A percentile compares a stretch with the other conserved stretches of the same genome.
These are phyloP conservation scores for Macroramphosus scolopax DNA, from an alignment of 2,797 vertebrate genomes.

Conservation along the genomic window DNA sequence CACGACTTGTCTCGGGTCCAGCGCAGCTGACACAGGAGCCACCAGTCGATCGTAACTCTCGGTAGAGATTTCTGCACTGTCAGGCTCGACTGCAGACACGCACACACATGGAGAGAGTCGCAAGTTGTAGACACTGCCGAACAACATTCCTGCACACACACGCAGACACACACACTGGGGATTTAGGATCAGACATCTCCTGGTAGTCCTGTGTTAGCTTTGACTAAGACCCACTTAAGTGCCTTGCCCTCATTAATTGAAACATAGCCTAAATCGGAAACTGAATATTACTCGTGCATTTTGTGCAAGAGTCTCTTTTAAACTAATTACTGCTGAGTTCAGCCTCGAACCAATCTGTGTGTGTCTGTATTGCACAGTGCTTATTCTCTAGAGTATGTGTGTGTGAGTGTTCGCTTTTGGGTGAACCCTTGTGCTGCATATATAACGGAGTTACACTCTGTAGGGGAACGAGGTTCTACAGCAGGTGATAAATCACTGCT, in stretches of 20 bases:
- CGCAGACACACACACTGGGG: slow-evolving; percentile 1
- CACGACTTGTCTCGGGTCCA: slow-evolving; percentile 46
- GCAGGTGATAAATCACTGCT: slow-evolving; percentile 50
- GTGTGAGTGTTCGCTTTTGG: slow-evolving; percentile 7
- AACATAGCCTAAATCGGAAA: slow-evolving; percentile 24
- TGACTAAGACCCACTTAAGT: slow-evolving; percentile 28
- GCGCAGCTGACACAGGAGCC: slow-evolving; percentile 42
- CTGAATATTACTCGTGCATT: no score
- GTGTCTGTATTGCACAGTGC: no score
- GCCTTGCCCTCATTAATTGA: slow-evolving; percentile 34
- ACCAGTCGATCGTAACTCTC: slow-evolving; percentile 44
- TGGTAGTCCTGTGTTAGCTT: slow-evolving; percentile 22
- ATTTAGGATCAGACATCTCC: slow-evolving; percentile 19
- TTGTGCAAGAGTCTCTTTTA: slow-evolving; percentile 20
- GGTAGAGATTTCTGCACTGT: slow-evolving; percentile 26
- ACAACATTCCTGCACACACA: slow-evolving; percentile 5
- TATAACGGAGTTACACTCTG: slow-evolving; percentile 36
- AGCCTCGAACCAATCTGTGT: slow-evolving; percentile 30
- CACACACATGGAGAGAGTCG: not conserved
- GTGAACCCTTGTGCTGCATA: slow-evolving; percentile 24
- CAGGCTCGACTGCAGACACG: slow-evolving; percentile 2
- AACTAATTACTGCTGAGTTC: slow-evolving; percentile 40
- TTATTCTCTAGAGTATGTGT: slow-evolving; percentile 1
- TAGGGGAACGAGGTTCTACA: slow-evolving; percentile 18
- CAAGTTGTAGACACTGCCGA: slow-evolving; percentile 10